phyloP scores from a whole-genome alignment of 2,113 vertebrate species.

The Larimichthys crocea region DNA sequence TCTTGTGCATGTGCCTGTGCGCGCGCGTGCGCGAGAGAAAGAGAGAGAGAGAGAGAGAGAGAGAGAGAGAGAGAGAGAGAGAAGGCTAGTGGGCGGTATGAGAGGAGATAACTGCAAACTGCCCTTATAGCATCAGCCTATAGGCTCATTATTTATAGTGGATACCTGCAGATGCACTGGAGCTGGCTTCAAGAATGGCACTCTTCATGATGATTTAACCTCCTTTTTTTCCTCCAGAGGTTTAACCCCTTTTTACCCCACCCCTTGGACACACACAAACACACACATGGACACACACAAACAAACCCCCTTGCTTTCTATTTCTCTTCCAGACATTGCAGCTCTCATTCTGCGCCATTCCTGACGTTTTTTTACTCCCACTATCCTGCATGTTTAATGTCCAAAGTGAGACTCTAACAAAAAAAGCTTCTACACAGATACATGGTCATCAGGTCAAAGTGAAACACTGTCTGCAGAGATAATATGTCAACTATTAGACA shows the following conservation, averaged over 20 bases:
- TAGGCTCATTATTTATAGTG: constrained; percentile 60
- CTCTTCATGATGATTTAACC: constrained; percentile 45
- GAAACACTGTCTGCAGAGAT: not conserved
- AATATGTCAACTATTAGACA: not conserved
- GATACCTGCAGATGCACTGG: constrained; percentile 55
- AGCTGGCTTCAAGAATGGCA: constrained; percentile 31
- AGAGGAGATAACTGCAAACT: constrained; percentile 56
- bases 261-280: not conserved
- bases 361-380: constrained; percentile 2
- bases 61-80: constrained; percentile 11
- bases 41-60: not conserved
- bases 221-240: constrained; percentile 32
- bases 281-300: constrained; percentile 4
- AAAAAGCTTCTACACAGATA: not conserved
- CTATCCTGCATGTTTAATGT: constrained; percentile 24
- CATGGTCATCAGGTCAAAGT: not conserved
- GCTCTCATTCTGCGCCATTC: constrained; percentile 59
- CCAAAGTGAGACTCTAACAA: not conserved
- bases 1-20: constrained; percentile 45
- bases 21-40: not conserved
- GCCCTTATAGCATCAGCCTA: constrained; percentile 56
- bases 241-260: constrained; percentile 35
- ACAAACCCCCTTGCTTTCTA: constrained; percentile 26
- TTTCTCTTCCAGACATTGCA: constrained; percentile 68
- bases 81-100: constrained; percentile 54